Percentiles rank a stretch among this genome's conserved stretches.
Evolutionary conservation across 1,140 invertebrate genomes (phyloP).

Genomic region (Lineus longissimus): DNA sequence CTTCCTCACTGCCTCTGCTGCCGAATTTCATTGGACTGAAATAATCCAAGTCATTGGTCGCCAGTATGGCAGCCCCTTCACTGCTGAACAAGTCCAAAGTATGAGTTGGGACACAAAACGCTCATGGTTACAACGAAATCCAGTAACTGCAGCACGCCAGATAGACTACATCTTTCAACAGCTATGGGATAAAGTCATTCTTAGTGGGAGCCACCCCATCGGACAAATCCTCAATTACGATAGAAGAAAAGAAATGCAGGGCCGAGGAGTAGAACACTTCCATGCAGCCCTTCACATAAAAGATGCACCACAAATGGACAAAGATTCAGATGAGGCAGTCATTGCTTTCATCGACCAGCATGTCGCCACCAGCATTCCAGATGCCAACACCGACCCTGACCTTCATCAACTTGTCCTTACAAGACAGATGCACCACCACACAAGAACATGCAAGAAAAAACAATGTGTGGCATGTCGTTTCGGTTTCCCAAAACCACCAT

Average conservation of each 20-base stretch:
- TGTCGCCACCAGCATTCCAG: neutral
- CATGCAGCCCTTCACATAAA: neutral
- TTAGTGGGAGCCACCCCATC: conserved; percentile 7
- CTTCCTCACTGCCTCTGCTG: neutral
- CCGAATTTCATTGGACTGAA: conserved; percentile 2
- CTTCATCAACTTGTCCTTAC: neutral
- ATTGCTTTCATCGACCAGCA: neutral
- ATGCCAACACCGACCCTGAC: neutral
- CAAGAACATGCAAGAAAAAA: neutral
- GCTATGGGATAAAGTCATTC: conserved; percentile 6
- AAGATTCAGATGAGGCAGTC: neutral
- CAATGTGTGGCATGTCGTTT: neutral
- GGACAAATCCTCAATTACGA: conserved; percentile 15
- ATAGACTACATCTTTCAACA: neutral
- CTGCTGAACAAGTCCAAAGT: neutral
- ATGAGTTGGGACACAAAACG: neutral
- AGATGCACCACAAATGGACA: neutral
- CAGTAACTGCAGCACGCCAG: neutral
- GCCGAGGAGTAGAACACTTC: conserved; percentile 11
- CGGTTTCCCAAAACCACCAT: neutral
- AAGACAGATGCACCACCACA: neutral
- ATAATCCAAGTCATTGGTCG: neutral
- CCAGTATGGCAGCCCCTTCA: no score
- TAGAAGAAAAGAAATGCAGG: conserved; percentile 18
- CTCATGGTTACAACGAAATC: neutral